Base-by-base conservation (phyloP, 2,113 vertebrate genomes). In the Myotis davidii region DNA sequence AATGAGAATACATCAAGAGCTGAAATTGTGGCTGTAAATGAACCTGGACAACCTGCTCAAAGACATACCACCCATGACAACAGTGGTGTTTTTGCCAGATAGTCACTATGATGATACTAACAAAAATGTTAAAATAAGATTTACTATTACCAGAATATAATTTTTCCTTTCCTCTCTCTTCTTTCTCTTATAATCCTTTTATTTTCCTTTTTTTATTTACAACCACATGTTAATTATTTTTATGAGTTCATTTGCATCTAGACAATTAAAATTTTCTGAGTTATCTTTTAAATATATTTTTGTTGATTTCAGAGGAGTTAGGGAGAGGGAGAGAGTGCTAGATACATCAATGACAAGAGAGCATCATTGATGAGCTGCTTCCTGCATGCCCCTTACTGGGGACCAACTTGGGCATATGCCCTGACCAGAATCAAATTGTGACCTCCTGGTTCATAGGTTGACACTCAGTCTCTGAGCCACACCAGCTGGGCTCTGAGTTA, bases 251-350 rank as follows among this genome's bases (percentile, higher is more conserved):
- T 93, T 77, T 81, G 7, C 25, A 89, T n/a, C 4, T 23, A 89
- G 7, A 34, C 5, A 82, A 95, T 50, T 70, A 56, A 64, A 67
- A 56, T 73, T 61, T 92, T 93, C 72, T 92, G 21, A 90, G n/a
- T 86, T 83, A 90, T 72, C 67, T 29, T 83, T 59, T 11, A 59
- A 59, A 59, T 78, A 90, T 72, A 56, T 25, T 84, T 73, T 88
- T 59, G 27, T 59, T 59, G 23, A 59, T 59, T 59, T 59, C 56
- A 59, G 56, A 59, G 56, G 56, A 25, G 10, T 59, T 59, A 59
- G 4, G 23, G 56, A 59, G 56, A 59, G 56, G 56, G 56, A 59
- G 21, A 59, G 21, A 59, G 56, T 9, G 23, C 9, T 27, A 59
- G 56, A 59, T 27, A 59, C 56, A 59, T 59, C 56, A 11, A 59